phyloP scores from a whole-genome alignment of 2,888 invertebrate genomes.

The Galeopsomyia nigrocyanea region DNA sequence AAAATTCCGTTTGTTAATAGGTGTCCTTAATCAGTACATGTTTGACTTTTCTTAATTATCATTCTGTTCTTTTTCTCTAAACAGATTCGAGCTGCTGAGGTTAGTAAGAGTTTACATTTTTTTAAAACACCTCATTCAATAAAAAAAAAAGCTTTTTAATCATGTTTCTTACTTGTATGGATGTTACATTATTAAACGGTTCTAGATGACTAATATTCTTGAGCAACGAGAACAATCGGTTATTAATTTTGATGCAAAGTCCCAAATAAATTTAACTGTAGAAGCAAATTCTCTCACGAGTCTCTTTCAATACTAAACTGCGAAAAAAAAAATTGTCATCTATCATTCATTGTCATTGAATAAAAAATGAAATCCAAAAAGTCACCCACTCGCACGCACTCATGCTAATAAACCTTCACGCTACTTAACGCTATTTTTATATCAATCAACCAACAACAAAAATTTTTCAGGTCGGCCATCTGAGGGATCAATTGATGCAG shows the following conservation, averaged over 20 bases:
- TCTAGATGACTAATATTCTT: neutral
- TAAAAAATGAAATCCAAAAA: too few species aligned
- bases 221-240: neutral
- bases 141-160: slow-evolving; percentile 14
- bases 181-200: neutral
- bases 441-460: too few species aligned
- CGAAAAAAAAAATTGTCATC: neutral
- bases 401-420: too few species aligned
- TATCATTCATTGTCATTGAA: too few species aligned
- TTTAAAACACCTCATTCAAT: slow-evolving; percentile 15
- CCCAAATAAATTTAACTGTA: neutral
- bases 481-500: slow-evolving; percentile 72
- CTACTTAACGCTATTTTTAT: too few species aligned
- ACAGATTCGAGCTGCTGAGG: slow-evolving; percentile 36
- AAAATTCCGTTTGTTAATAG: slow-evolving; percentile 33
- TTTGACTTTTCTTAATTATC: slow-evolving; percentile 18
- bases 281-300: too few species aligned
- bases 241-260: slow-evolving; percentile 20
- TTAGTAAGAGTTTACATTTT: slow-evolving; percentile 36
- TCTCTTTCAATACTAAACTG: too few species aligned
- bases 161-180: neutral
- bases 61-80: slow-evolving; percentile 35
- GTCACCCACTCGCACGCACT: too few species aligned
- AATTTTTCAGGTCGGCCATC: slow-evolving; percentile 69
- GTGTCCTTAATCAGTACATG: slow-evolving; percentile 12